Percentiles rank a stretch among this genome's conserved stretches.
Evolutionary conservation across 2,113 vertebrate species (phyloP).

Genomic region (Romanogobio albipinnatus): DNA sequence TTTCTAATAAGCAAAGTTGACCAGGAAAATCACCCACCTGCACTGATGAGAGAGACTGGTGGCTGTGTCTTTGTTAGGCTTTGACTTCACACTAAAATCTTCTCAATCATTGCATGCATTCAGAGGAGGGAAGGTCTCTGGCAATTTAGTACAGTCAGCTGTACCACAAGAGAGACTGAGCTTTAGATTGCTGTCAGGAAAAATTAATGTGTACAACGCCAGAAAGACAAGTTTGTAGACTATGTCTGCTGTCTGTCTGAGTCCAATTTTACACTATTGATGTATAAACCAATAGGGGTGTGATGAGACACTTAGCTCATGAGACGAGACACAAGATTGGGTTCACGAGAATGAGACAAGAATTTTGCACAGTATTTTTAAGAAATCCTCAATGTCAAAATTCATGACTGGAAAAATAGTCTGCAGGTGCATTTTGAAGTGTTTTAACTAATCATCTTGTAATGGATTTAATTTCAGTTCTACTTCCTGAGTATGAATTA

Average conservation of each 20-base stretch:
- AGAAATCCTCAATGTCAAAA: too few relatives aligned
- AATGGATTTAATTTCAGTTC: too few relatives aligned
- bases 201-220: slow-evolving; percentile 51
- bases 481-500: too few relatives aligned
- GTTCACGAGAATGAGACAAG: too few relatives aligned
- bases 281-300: neutral
- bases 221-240: slow-evolving; percentile 44
- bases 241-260: neutral
- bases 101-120: slow-evolving; percentile 56
- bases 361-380: too few relatives aligned
- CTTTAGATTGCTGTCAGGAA: slow-evolving; percentile 55
- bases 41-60: slow-evolving; percentile 30
- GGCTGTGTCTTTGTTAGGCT: slow-evolving; percentile 57
- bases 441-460: too few relatives aligned
- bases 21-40: slow-evolving; percentile 60
- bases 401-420: too few relatives aligned
- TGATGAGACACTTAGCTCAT: too few relatives aligned
- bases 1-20: slow-evolving; percentile 30
- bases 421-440: too few relatives aligned
- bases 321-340: too few relatives aligned
- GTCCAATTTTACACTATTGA: neutral
- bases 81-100: slow-evolving; percentile 63
- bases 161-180: slow-evolving; percentile 46
- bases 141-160: slow-evolving; percentile 10
- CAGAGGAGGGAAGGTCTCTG: too few relatives aligned